A percentile compares a stretch with the other conserved stretches of the same genome.
phyloP scores from a whole-genome alignment of 2,113 vertebrate genomes.

The Thinocorus orbignyianus region DNA sequence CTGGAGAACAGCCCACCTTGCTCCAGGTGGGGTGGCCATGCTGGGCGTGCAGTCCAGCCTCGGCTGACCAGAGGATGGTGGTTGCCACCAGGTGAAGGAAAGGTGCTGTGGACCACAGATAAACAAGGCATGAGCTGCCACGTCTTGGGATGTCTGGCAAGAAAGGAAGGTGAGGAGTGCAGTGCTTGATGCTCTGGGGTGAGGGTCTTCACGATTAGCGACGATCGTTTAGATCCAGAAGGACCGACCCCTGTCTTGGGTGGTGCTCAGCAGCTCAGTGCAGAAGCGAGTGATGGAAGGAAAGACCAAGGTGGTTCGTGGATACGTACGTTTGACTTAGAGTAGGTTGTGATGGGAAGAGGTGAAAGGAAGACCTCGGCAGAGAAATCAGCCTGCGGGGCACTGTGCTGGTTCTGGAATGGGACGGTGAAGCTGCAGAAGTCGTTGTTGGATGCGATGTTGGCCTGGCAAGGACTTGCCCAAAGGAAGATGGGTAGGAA shows the following conservation, averaged over 20 bases:
- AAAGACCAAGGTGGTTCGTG: background rate
- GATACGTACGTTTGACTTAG: background rate
- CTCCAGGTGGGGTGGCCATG: too few relatives aligned
- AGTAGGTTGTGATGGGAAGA: background rate
- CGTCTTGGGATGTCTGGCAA: background rate
- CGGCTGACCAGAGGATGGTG: background rate
- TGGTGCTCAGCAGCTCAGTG: background rate
- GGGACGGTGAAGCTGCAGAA: background rate
- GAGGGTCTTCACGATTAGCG: background rate
- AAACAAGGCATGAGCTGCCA: background rate
- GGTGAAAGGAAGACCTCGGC: background rate
- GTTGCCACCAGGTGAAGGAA: background rate
- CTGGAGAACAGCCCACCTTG: too few relatives aligned
- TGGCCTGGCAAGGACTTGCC: background rate
- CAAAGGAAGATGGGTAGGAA: background rate
- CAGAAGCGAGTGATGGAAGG: background rate
- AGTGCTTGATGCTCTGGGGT: background rate
- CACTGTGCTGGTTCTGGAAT: too few relatives aligned
- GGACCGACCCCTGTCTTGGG: too few relatives aligned
- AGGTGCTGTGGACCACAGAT: background rate
- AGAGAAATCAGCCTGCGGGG: background rate
- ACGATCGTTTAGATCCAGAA: fast-evolving
- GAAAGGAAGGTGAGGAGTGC: background rate
- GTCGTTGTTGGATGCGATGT: background rate
- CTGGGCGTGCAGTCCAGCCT: too few relatives aligned